Conservation (phyloP, 2,888 invertebrate species). For the Hoplodrina ambigua region DNA sequence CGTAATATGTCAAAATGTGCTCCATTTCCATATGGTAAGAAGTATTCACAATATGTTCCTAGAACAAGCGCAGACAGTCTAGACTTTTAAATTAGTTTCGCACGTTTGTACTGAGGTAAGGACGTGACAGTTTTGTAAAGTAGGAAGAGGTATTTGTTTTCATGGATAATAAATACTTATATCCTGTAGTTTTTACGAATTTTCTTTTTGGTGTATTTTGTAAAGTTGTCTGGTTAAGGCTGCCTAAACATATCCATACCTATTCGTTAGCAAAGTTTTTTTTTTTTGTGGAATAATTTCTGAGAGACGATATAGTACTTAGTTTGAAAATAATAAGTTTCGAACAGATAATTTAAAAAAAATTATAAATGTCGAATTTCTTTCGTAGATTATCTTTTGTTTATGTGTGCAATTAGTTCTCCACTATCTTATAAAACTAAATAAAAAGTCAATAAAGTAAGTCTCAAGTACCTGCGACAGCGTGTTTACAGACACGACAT, state of each 20-base stretch:
- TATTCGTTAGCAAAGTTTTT: too few species aligned
- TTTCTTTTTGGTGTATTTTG: not conserved
- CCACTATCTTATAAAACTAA: too few species aligned
- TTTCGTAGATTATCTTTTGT: not conserved
- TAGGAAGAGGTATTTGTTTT: constrained; percentile 26
- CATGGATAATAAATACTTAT: not conserved
- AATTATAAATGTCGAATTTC: too few species aligned
- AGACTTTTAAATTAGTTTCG: constrained; percentile 47
- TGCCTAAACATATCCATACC: too few species aligned
- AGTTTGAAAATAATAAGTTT: too few species aligned
- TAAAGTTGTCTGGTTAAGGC: not conserved
- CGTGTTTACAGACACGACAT: not conserved
- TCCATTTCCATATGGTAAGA: not conserved
- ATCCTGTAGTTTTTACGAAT: not conserved
- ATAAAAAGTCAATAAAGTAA: not conserved
- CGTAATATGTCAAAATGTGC: not conserved
- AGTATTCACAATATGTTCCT: constrained; percentile 12
- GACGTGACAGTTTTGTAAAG: constrained; percentile 45
- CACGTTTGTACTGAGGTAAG: constrained; percentile 3
- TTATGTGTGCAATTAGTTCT: not conserved
- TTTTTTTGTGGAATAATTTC: too few species aligned
- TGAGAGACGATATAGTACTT: too few species aligned
- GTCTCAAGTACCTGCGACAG: not conserved
- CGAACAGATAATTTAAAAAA: too few species aligned
- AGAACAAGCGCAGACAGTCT: constrained; percentile 30